Percentiles rank a stretch among this genome's conserved stretches.
These are phyloP conservation scores for Rousettus madagascariensis DNA, from an alignment of 2,797 vertebrate genomes.

Conservation along the genomic window DNA sequence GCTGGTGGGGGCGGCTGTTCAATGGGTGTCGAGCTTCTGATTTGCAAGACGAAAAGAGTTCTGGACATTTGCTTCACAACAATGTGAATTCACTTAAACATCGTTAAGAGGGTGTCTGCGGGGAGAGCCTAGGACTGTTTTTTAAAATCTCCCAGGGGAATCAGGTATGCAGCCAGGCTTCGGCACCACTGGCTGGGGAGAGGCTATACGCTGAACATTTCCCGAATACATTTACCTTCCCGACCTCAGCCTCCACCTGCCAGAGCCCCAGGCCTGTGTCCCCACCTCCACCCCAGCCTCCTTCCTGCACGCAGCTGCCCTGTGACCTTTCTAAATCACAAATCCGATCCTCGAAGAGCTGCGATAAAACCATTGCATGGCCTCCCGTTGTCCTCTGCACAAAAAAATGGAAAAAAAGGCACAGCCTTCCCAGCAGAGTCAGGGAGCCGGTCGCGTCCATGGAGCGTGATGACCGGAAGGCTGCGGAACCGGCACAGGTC, in stretches of 20 bases:
- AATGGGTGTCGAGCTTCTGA: neutral
- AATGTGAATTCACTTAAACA: neutral
- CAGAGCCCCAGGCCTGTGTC: neutral
- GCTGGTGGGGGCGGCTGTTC: neutral
- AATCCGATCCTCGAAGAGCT: neutral
- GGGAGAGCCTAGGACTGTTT: neutral
- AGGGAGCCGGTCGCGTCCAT: accelerated
- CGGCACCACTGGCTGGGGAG: neutral
- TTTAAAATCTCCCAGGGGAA: neutral
- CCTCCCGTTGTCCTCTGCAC: neutral
- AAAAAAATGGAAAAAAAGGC: neutral
- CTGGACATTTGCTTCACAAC: neutral
- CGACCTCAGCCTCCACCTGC: no score
- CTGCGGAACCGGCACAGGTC: neutral
- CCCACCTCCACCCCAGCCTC: neutral
- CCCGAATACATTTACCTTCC: neutral
- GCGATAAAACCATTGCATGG: neutral
- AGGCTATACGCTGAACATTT: neutral
- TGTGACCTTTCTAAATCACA: neutral
- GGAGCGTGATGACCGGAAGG: neutral
- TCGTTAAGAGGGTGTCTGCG: neutral
- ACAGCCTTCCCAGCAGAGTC: neutral
- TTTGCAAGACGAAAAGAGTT: neutral
- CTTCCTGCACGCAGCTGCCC: neutral
- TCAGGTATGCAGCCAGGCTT: neutral